Evolutionary conservation across 2,113 vertebrate genomes (phyloP).

Genomic region (Gobius niger): DNA sequence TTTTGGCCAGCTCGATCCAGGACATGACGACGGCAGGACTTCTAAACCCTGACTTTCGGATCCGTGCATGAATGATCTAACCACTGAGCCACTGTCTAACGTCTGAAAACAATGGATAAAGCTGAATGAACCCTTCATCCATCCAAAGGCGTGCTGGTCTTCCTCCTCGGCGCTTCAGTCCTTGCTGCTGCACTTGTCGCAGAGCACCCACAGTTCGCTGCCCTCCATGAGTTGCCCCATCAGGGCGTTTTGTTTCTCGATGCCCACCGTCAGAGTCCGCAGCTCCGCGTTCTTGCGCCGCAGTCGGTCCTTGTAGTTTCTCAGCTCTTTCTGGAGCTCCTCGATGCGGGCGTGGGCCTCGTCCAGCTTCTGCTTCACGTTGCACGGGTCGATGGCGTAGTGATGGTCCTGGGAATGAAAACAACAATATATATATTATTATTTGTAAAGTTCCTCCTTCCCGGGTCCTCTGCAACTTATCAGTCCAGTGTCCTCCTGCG

Average conservation of each 20-base stretch:
- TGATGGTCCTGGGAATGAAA: background rate
- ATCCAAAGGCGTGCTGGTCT: background rate
- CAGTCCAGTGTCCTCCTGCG: no score
- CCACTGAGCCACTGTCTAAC: no score
- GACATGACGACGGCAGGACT: no score
- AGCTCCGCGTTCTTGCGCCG: background rate
- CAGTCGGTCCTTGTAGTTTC: background rate
- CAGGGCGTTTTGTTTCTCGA: background rate
- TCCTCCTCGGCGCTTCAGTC: background rate
- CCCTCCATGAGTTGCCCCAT: background rate
- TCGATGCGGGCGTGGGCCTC: background rate
- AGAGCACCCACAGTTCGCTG: background rate
- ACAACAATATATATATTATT: no score
- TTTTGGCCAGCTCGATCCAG: no score
- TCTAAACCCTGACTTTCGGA: no score
- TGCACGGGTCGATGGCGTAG: constrained; percentile 5
- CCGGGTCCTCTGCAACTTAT: no score
- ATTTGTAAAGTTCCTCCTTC: no score
- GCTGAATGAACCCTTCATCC: no score
- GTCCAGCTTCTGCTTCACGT: constrained; percentile 10
- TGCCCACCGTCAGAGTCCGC: background rate
- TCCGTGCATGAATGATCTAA: no score
- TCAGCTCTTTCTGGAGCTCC: constrained; percentile 1
- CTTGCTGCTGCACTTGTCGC: background rate
- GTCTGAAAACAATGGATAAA: no score